Evolutionary conservation across 2,113 vertebrate genomes (phyloP).

Genomic region (Alces alces): DNA sequence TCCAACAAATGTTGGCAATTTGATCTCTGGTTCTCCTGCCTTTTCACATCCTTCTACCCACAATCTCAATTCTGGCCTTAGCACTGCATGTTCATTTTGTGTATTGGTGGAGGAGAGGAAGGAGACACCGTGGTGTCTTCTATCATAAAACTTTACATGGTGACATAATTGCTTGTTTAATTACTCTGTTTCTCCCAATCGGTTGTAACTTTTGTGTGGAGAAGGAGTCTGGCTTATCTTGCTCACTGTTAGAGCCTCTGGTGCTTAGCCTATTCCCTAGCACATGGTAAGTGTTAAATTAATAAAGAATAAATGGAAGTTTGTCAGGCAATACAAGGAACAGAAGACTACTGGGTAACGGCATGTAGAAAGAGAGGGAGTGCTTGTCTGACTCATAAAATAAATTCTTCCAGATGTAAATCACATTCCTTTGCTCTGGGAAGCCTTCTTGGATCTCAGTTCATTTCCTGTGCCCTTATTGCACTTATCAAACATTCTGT

Average conservation of each 20-base stretch:
- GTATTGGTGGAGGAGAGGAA: background rate
- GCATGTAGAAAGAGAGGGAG: background rate
- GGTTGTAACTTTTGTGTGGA: background rate
- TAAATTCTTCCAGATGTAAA: background rate
- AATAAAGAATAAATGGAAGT: background rate
- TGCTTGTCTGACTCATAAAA: background rate
- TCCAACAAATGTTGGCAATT: background rate
- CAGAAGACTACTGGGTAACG: background rate
- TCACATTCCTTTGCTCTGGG: background rate
- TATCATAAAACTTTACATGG: background rate
- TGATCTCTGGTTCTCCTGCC: background rate
- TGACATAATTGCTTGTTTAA: background rate
- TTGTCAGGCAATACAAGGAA: background rate
- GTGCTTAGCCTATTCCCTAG: background rate
- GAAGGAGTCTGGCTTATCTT: background rate
- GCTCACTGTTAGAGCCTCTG: background rate
- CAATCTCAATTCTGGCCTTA: background rate
- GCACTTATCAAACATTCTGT: background rate
- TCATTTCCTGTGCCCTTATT: background rate
- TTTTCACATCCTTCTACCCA: background rate
- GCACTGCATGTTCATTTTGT: background rate
- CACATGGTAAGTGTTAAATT: background rate
- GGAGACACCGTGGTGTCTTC: background rate
- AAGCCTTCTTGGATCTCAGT: background rate
- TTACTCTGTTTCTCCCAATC: background rate